A percentile compares a stretch with the other conserved stretches of the same genome.
Conservation (phyloP, 1,140 invertebrate genomes). For the Pogonus chalceus region DNA sequence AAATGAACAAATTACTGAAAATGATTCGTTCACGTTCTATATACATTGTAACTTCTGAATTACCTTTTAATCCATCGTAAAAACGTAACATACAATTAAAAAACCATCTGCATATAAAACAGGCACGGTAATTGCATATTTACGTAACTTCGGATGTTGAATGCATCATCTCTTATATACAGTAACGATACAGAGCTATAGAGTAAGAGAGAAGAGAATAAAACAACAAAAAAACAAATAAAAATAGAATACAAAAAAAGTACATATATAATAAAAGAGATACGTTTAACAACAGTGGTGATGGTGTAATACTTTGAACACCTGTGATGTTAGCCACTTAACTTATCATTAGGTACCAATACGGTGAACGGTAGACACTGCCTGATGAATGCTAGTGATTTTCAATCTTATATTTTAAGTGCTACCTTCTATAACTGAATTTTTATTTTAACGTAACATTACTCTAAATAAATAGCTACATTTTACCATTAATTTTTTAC, state of each 20-base stretch:
- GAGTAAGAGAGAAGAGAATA: not conserved
- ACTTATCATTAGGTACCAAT: not conserved
- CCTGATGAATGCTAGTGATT: no score
- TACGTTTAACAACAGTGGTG: not conserved
- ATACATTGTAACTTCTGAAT: slow-evolving; percentile 2
- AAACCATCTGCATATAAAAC: slow-evolving; percentile 1
- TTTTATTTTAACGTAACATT: no score
- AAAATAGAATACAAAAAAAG: not conserved
- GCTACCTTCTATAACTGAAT: no score
- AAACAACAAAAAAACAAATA: not conserved
- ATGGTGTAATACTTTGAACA: not conserved
- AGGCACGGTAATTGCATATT: slow-evolving; percentile 2
- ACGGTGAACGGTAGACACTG: no score
- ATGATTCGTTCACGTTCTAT: not conserved
- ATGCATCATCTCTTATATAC: not conserved
- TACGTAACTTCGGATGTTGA: not conserved
- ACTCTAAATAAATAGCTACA: no score
- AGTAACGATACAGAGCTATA: no score
- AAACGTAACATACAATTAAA: slow-evolving; percentile 3
- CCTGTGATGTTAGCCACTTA: not conserved
- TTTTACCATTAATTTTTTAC: no score
- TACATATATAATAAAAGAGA: not conserved
- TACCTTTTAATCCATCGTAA: not conserved
- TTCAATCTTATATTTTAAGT: no score
- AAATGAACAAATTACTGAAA: no score